Evolutionary conservation across 1,140 invertebrate species (phyloP).

Genomic region (Cydia amplana): DNA sequence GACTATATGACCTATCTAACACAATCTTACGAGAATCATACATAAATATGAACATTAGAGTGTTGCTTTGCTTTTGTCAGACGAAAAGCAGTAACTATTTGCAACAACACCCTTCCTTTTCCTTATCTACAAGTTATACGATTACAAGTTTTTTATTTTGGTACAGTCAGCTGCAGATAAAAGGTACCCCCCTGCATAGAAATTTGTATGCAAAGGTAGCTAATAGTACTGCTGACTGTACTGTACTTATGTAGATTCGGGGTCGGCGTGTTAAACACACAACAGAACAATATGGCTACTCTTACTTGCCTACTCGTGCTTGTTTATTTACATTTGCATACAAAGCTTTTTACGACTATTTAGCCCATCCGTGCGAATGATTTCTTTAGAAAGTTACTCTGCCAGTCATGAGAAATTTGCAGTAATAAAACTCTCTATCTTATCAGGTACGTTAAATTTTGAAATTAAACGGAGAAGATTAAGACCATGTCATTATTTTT

Average conservation of each 20-base stretch:
- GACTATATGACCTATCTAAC: too few species aligned
- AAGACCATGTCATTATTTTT: too few species aligned
- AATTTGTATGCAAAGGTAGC: too few species aligned
- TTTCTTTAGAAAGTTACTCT: slow-evolving; percentile 21
- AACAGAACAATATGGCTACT: slow-evolving; percentile 8
- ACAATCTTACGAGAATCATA: too few species aligned
- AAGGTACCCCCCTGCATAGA: too few species aligned
- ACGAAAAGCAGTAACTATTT: neutral
- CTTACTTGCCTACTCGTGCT: neutral
- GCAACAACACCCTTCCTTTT: too few species aligned
- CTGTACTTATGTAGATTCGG: neutral
- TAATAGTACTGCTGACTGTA: neutral
- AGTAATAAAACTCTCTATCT: slow-evolving; percentile 3
- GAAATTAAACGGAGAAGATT: neutral
- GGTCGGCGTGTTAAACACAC: slow-evolving; percentile 14
- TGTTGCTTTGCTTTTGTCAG: neutral
- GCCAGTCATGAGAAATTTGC: neutral
- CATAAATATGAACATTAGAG: too few species aligned
- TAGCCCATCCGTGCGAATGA: neutral
- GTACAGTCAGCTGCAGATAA: too few species aligned
- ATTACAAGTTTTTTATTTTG: neutral
- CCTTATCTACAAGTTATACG: neutral
- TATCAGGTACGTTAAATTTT: neutral
- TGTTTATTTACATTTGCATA: slow-evolving; percentile 27
- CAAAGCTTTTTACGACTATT: slow-evolving; percentile 30